These are phyloP conservation scores for Ptilorrhoa leucosticta DNA, from an alignment of 2,113 vertebrate species.

Conservation along the genomic window DNA sequence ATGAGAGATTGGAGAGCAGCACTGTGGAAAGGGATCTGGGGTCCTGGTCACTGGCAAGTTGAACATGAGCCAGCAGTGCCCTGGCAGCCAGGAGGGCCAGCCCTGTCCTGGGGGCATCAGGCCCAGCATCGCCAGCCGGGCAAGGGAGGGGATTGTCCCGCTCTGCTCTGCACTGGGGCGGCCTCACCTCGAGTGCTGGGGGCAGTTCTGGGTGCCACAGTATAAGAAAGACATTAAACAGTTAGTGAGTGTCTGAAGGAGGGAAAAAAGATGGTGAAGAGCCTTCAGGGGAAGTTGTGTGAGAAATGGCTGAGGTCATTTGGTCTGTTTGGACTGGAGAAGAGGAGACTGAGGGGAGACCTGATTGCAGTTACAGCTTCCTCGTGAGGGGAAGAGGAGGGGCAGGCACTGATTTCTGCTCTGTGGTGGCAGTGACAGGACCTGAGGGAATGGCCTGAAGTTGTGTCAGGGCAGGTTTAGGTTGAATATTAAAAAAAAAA, in stretches of 20 bases:
- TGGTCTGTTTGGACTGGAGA: neutral
- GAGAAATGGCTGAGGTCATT: neutral
- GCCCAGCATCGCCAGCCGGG: rapidly evolving
- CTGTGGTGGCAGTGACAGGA: neutral
- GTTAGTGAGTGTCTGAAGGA: rapidly evolving
- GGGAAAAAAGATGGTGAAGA: neutral
- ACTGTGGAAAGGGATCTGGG: rapidly evolving
- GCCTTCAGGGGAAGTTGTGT: rapidly evolving
- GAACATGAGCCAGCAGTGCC: neutral
- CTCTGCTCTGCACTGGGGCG: rapidly evolving
- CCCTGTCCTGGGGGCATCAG: neutral
- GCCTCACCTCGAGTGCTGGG: neutral
- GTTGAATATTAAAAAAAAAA: neutral
- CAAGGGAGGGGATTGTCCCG: neutral
- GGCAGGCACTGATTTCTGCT: neutral
- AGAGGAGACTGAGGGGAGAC: neutral
- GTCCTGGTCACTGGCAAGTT: rapidly evolving
- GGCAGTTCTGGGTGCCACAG: neutral
- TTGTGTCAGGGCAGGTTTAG: rapidly evolving
- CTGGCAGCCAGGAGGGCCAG: neutral
- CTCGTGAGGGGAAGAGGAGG: neutral
- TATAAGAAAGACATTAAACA: rapidly evolving
- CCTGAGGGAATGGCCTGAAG: neutral
- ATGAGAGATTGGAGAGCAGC: neutral
- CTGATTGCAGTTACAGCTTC: neutral